Evolutionary conservation across 2,113 vertebrate species (phyloP).

Genomic region (Setophaga kirtlandii): DNA sequence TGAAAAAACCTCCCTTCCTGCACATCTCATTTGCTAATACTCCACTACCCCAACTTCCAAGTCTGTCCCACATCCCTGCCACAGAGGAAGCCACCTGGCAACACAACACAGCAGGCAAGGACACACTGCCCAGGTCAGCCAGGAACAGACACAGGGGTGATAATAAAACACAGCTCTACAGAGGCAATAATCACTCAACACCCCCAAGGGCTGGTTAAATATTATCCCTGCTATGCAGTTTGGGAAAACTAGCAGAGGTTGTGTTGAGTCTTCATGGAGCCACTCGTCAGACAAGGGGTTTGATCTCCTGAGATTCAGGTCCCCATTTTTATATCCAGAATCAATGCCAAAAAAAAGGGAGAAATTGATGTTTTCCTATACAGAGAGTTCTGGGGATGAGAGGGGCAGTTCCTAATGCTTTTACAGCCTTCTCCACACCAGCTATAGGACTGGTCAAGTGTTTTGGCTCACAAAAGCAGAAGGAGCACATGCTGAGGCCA

Average conservation of each 20-base stretch:
- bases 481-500: not conserved
- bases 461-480: conserved; percentile 1
- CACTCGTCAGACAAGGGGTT: not conserved
- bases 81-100: not conserved
- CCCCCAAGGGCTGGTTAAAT: not conserved
- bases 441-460: not conserved
- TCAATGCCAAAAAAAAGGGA: not conserved
- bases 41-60: not conserved
- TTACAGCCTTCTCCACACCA: not conserved
- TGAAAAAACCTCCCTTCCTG: not conserved
- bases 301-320: not conserved
- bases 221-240: not conserved
- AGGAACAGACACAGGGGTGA: not conserved
- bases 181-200: not conserved
- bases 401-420: not conserved
- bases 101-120: not conserved
- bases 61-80: not conserved
- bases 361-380: not conserved
- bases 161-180: not conserved
- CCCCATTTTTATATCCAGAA: not conserved
- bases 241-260: not conserved
- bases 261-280: rapidly evolving
- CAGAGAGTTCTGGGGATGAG: not conserved
- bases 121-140: not conserved
- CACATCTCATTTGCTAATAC: not conserved